phyloP scores from a whole-genome alignment of 2,113 vertebrate genomes.

The Leucosticte australis region DNA sequence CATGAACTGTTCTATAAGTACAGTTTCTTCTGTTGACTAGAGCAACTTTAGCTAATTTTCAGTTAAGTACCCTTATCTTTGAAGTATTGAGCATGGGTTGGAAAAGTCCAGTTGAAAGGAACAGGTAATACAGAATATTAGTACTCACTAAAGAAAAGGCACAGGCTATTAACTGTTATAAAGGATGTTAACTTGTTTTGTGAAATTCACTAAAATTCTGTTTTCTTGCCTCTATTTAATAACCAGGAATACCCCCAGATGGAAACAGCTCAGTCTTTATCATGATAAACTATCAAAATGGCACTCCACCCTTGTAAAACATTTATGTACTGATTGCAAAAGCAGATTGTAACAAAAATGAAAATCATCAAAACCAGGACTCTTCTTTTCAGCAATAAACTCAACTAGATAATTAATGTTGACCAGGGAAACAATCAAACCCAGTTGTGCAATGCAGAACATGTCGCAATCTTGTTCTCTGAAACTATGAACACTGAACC shows the following conservation, averaged over 20 bases:
- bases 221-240: not conserved
- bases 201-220: not conserved
- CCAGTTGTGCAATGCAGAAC: not conserved
- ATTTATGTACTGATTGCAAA: not conserved
- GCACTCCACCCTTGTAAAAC: not conserved
- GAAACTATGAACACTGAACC: not conserved
- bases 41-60: not conserved
- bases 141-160: not conserved
- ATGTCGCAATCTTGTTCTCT: not conserved
- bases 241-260: not conserved
- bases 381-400: constrained; percentile 37
- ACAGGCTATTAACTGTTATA: not conserved
- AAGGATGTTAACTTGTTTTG: not conserved
- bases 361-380: not conserved
- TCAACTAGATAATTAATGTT: not conserved
- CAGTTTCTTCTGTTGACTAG: not conserved
- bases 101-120: not conserved
- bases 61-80: not conserved
- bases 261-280: not conserved
- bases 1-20: not conserved
- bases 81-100: not conserved
- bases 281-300: not conserved
- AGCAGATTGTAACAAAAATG: not conserved
- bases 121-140: not conserved
- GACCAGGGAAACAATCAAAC: constrained; percentile 20